Base-by-base conservation (phyloP, 2,113 vertebrate genomes). In the Machaerirhynchus nigripectus region DNA sequence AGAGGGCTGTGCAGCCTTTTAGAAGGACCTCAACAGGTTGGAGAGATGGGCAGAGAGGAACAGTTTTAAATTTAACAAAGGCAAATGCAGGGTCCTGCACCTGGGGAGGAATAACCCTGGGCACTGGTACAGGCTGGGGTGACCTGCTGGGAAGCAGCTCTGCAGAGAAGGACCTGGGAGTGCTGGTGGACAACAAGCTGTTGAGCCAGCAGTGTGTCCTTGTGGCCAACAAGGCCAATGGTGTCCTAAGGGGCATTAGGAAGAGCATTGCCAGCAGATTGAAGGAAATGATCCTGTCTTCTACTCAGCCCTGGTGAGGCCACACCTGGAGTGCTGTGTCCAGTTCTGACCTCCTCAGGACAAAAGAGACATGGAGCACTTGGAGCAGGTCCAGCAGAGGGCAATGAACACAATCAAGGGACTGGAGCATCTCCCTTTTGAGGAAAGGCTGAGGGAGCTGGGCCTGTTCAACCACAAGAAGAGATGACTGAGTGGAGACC, bases 91-190 rank as follows among this genome's bases (percentile, higher is more conserved):
- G 4, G 16, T 37, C 31, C 15, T 52, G 22, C 27, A 23, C 27
- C 9, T 52, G 33, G n/a, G 18, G 39, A 37, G 11, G 33, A 46
- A 46, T 9, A 60, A 46, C 37, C 33, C 21, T 0, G 0, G 16
- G 31, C 31, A 59, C 31, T 27, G 15, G 63, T 12, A 53, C 37
- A 60, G 46, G 27, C 55, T 69, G 46, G 22, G 33, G 9, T 39
- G 23, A 8, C 3, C 55, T 87, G 55, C 39, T 46, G 28, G 55
- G 19, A 16, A 9, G 22, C 37, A 52, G 47, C 47, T 69, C 67
- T 69, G 27, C 0, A 1, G 35, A 70, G 49, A 52, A 40, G 68
- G 68, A 53, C 8, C 49, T 70, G 49, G 27, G 28, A 16, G 49
- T 24, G 7, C 49, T 70, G 49, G 35, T 52, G 49, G 28, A 70